These are phyloP conservation scores for Syngnathus scovelli DNA, from an alignment of 2,113 vertebrate species.

Conservation along the genomic window DNA sequence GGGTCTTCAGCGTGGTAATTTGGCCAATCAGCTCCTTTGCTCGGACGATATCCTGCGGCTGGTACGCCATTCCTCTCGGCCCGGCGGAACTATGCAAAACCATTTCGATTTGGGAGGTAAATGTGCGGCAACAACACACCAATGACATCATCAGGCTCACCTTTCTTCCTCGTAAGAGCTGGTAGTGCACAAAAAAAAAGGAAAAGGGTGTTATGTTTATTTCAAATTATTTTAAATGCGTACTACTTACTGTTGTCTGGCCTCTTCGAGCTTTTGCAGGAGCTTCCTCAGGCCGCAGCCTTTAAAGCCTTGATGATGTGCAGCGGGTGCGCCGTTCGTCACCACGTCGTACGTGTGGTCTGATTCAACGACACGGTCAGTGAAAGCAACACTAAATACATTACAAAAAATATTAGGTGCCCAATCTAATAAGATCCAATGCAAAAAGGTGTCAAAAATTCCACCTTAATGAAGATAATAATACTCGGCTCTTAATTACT, in stretches of 20 bases:
- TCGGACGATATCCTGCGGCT: constrained; percentile 87
- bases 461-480: neutral
- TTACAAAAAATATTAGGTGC: neutral
- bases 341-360: constrained; percentile 95
- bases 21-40: constrained; percentile 97
- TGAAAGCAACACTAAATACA: neutral
- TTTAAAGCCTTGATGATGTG: constrained; percentile 96
- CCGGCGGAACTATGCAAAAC: constrained; percentile 65
- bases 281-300: constrained; percentile 88
- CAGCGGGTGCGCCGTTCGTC: constrained; percentile 93
- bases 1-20: constrained; percentile 95
- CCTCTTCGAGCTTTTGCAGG: constrained; percentile 92
- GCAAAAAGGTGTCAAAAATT: neutral
- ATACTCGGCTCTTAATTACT: neutral
- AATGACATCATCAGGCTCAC: constrained; percentile 71
- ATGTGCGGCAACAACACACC: neutral
- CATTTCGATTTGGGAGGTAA: neutral
- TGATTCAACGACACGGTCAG: constrained; percentile 38
- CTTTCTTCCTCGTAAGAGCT: constrained; percentile 93
- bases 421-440: neutral
- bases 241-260: constrained; percentile 90
- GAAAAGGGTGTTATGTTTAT: neutral
- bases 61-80: constrained; percentile 82
- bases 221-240: neutral
- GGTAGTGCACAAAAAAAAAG: constrained; percentile 49